Conservation (phyloP, 1,140 invertebrate species). For the Aphaenogaster ashmeadi region DNA sequence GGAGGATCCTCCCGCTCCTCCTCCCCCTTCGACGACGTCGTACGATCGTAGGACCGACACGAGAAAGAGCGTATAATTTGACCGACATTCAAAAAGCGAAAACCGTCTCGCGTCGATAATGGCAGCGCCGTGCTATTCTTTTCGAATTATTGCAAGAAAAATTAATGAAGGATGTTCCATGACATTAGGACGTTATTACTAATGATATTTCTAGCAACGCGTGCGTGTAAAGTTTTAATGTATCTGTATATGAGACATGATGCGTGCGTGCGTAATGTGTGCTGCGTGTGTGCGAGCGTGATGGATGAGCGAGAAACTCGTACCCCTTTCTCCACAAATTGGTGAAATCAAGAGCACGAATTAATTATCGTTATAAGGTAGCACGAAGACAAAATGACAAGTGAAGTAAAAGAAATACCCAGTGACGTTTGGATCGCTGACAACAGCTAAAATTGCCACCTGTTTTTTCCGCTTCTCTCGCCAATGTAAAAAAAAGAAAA, state of each 20-base stretch:
- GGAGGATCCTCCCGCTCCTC: conserved; percentile 31
- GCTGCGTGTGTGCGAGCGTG: conserved; percentile 1
- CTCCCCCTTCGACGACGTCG: not conserved
- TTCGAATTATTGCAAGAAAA: conserved; percentile 56
- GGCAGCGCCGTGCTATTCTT: conserved; percentile 46
- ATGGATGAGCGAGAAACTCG: conserved; percentile 34
- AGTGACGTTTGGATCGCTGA: conserved; percentile 3
- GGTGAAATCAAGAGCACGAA: conserved; percentile 54
- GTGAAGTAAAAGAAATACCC: conserved; percentile 31
- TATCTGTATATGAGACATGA: conserved; percentile 27
- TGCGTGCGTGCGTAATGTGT: conserved; percentile 29
- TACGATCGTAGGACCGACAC: not conserved
- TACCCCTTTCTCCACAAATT: conserved; percentile 47
- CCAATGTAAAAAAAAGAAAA: conserved; percentile 58
- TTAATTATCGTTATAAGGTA: conserved; percentile 68
- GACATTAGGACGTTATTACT: conserved; percentile 80
- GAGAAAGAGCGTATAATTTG: not conserved
- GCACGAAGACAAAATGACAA: conserved; percentile 59
- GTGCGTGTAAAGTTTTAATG: conserved; percentile 60
- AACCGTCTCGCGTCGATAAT: conserved; percentile 21
- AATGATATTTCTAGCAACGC: conserved; percentile 71
- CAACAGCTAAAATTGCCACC: conserved; percentile 63
- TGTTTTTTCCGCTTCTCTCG: conserved; percentile 72
- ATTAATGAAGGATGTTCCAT: conserved; percentile 81
- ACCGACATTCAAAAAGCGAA: not conserved